Base-by-base conservation (phyloP, 2,888 invertebrate genomes). In the Limnephilus marmoratus region DNA sequence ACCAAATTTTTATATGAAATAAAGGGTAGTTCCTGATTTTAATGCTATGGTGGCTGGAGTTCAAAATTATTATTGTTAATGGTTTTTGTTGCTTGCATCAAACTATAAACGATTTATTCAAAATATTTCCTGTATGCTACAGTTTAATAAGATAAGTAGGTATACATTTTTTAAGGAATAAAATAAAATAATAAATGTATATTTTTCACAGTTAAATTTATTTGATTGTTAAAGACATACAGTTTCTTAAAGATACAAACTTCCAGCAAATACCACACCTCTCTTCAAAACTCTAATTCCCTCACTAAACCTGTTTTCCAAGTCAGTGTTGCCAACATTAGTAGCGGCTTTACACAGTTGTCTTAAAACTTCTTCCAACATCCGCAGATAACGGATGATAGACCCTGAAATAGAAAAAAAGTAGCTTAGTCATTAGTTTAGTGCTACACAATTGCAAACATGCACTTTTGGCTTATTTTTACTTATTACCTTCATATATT, bases 241-340 rank as follows among this genome's bases (percentile, higher is more conserved):
- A 49, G 15, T 15, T 53, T 68, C 68, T 96, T 97, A 99, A 94
- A 99, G 96, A 95, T 99, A 99, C 90, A 99, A 97, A 95, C 99
- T 99, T 92, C 99, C 99, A 41, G 99, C 99, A 96, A 99, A 99
- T 24, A 99, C 98, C 95, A 99, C 99, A 95, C 99, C 99, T 94
- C 99, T 97, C 95, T 99, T 99, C 92, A 99, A 97, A 93, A 98
- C 95, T 94, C 98, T 98, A 94, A 99, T 98, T 92, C 98, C 98
- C 95, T 99, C 98, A 94, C 98, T 98, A 95, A 99, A 99, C 96
- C 99, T 99, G 94, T 98, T 98, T 96, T 99, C 99, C 93, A 99
- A 96, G 94, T 99, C 99, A 0, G 98, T 98, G 95, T 99, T 99
- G n/a, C 99, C 99, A 94, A 99, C 99, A 94, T 98, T 99, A 96